Evolutionary conservation across 1,140 invertebrate genomes (phyloP), one percentile per base, ranked within the genome.

Genomic region (Pararge aegeria): DNA sequence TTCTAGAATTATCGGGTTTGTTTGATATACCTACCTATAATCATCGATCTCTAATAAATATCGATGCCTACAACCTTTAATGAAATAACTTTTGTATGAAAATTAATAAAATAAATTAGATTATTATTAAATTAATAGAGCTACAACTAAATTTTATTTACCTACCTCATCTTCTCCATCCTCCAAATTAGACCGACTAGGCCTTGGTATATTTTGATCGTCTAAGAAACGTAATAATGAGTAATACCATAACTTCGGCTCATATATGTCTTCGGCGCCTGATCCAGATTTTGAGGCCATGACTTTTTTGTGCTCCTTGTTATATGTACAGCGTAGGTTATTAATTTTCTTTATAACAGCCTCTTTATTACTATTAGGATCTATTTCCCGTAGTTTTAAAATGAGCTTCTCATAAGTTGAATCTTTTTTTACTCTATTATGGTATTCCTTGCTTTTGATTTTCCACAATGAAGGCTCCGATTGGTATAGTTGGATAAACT

Each of bases 331-430:
- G 18, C 50, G 50, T 37, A 53, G 16, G 30, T 53, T 53, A 37
- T 53, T 53, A 53, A 53, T 53, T 53, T 53, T 53, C 18, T 34
- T 53, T 30, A 53, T 37, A 16, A 53, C 50, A 21, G 29, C 30
- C 30, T 53, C 50, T 21, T 29, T 37, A n/a, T 27, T 53, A 2
- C 24, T 29, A 3, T 27, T 38, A 10, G 50, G 19, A 9, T 53
- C 50, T 53, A 53, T 53, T 21, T 53, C 50, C 3, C 29, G 30
- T 2, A 53, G 34, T 34, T 53, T 53, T 16, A 30, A 30, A 3
- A 53, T 16, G 19, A 53, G 18, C 50, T 53, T 53, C 34, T 53
- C 50, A 34, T 53, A 53, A 38, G 50, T 30, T 53, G 50, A 27
- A 38, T 53, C 19, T 24, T 55, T 55, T 40, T 42, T 55, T n/a